Base-by-base conservation (phyloP, 2,888 invertebrate species). In the Noctuana brunneofusca region DNA sequence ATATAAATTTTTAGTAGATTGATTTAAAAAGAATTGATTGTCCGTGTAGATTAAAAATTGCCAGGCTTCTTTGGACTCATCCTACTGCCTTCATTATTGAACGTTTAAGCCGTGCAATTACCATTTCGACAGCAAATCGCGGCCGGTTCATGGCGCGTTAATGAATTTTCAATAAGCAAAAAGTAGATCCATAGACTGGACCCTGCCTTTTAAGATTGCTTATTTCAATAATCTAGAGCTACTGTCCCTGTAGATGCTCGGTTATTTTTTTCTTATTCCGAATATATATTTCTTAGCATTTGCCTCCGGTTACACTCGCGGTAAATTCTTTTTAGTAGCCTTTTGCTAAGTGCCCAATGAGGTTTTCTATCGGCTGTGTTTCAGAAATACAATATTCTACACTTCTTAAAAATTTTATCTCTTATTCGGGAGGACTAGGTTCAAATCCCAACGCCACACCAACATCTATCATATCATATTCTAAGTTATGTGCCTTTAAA, bases 81-180 rank as follows among this genome's bases (percentile, higher is more conserved):
- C 14, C 32, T 14, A 22, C 22, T 58, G 32, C 27, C 30, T 56
- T 62, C 38, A 16, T n/a, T 55, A 79, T 81, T 81, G 76, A 82
- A 82, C 75, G 81, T 84, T 84, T 83, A 83, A 76, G 74, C 75
- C 75, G 71, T 76, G 71, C 82, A 81, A 82, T 86, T 84, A 82
- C 80, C 78, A 80, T 83, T 83, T 81, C 75, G 78, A 76, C 78
- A 77, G 79, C 74, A 82, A 85, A 84, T 83, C 82, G 81, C 75
- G 73, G 80, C 76, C 78, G 71, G 78, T 78, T 71, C 71, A 68
- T 65, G 68, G 63, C 65, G 78, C 75, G 76, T 77, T 81, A 81
- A 81, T 86, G 80, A 84, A 85, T 81, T 82, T 78, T 65, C 79
- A 79, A 82, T 83, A 75, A 82, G 79, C 74, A 84, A 83, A 83